phyloP scores from a whole-genome alignment of 2,797 vertebrate species.

The Sebastes elongatus region DNA sequence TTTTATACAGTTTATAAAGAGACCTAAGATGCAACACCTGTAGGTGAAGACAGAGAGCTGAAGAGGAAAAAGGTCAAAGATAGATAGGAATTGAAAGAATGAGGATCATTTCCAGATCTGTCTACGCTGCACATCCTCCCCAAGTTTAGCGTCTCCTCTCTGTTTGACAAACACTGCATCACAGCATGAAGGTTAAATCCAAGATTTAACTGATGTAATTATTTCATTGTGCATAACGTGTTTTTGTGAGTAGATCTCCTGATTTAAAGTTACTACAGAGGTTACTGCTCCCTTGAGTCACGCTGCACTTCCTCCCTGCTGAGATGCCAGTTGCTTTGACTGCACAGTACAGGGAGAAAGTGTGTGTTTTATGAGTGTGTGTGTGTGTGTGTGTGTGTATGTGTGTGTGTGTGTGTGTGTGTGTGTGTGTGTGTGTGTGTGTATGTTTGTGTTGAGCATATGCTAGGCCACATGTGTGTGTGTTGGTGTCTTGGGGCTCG shows the following conservation, averaged over 20 bases:
- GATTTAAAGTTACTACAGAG: constrained; percentile 6
- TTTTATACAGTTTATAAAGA: not conserved
- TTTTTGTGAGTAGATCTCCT: not conserved
- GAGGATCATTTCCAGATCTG: not conserved
- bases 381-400: constrained; percentile 8
- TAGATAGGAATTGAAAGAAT: not conserved
- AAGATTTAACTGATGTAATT: not conserved
- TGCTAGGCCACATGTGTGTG: constrained; percentile 27
- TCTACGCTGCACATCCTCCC: not conserved
- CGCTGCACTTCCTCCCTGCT: constrained; percentile 33
- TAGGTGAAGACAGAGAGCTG: not conserved
- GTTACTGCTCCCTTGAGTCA: constrained; percentile 2
- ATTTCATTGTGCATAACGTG: not conserved
- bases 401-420: constrained; percentile 44
- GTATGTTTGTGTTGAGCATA: constrained; percentile 10
- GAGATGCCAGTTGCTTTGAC: constrained; percentile 51
- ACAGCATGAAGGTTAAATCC: not conserved
- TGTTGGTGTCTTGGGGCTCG: constrained; percentile 38
- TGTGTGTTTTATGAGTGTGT: not conserved
- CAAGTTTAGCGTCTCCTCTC: not conserved
- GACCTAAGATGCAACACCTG: too few relatives aligned
- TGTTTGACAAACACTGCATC: not conserved
- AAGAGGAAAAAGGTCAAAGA: not conserved
- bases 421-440: constrained; percentile 26
- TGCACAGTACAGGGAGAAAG: constrained; percentile 13